phyloP scores from a whole-genome alignment of 2,113 vertebrate species.

The Tachycineta bicolor region DNA sequence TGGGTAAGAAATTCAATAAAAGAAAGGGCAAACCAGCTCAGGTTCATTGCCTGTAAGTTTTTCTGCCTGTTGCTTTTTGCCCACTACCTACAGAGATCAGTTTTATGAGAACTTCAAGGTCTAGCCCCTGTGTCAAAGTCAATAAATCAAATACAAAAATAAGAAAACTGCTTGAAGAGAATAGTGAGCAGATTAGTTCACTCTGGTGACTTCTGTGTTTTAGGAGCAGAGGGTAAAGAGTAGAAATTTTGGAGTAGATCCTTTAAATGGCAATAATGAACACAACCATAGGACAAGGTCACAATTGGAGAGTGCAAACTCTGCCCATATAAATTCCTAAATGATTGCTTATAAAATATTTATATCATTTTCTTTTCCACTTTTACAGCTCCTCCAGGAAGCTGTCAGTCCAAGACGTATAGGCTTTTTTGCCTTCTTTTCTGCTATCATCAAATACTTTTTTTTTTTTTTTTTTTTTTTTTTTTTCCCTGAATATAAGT shows the following conservation, averaged over 20 bases:
- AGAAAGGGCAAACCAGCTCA: background rate
- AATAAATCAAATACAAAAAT: background rate
- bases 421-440: background rate
- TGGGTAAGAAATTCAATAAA: background rate
- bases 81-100: background rate
- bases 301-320: background rate
- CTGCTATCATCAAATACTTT: background rate
- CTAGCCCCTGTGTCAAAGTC: background rate
- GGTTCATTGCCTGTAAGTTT: background rate
- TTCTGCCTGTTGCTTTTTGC: background rate
- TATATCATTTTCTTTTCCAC: background rate
- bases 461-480: background rate
- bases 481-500: background rate
- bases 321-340: background rate
- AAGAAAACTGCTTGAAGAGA: background rate
- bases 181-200: background rate
- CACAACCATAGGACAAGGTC: background rate
- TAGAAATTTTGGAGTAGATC: background rate
- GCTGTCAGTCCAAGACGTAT: background rate
- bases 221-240: background rate
- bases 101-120: background rate
- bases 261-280: background rate
- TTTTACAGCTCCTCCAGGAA: background rate
- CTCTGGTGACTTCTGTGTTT: background rate
- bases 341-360: background rate